These are phyloP conservation scores for Penaeus japonicus DNA, from an alignment of 1,140 invertebrate species.

Conservation along the genomic window DNA sequence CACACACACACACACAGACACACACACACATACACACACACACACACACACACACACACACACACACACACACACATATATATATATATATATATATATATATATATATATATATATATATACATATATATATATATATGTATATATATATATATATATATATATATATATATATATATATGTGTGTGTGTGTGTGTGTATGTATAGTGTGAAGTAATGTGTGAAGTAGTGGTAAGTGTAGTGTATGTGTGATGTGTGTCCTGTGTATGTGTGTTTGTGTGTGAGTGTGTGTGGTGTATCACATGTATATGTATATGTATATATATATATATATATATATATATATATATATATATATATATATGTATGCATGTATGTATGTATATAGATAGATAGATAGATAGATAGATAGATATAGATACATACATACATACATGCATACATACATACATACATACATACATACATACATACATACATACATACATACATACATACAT, in stretches of 20 bases:
- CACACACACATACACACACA: too few species aligned
- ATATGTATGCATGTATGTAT: not conserved
- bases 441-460: not conserved
- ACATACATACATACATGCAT: not conserved
- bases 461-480: not conserved
- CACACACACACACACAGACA: too few species aligned
- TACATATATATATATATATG: not conserved
- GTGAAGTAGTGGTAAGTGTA: too few species aligned
- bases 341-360: not conserved
- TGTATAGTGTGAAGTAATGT: too few species aligned
- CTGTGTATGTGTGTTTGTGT: too few species aligned
- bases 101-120: not conserved
- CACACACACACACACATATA: not conserved
- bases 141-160: not conserved
- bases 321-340: too few species aligned
- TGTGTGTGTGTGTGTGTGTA: too few species aligned
- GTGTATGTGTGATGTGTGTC: too few species aligned
- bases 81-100: not conserved
- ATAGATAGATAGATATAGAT: too few species aligned
- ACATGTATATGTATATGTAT: too few species aligned
- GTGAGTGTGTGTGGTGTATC: too few species aligned
- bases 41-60: too few species aligned
- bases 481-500: not conserved
- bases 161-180: not conserved
- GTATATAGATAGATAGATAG: not conserved